Percentiles rank a stretch among this genome's conserved stretches.
Conservation (phyloP, 1,140 invertebrate genomes). For the Maconellicoccus hirsutus region DNA sequence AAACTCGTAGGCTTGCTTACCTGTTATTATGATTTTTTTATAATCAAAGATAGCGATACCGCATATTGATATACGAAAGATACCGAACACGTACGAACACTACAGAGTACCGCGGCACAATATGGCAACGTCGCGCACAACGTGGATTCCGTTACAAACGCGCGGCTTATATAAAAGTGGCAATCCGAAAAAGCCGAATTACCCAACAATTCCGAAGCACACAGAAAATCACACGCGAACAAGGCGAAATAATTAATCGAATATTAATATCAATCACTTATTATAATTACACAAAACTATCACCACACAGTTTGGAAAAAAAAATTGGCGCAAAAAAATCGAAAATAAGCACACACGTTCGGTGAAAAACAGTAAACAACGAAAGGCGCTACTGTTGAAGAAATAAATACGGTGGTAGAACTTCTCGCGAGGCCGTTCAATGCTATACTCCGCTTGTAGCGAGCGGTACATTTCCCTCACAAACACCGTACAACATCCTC, state of each 20-base stretch:
- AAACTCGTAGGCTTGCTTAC: neutral
- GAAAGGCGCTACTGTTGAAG: constrained; percentile 11
- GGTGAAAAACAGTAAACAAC: neutral
- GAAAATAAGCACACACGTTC: neutral
- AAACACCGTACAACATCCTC: neutral
- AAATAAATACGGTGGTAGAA: constrained; percentile 12
- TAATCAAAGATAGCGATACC: neutral
- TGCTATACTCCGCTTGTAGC: neutral
- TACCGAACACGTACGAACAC: neutral
- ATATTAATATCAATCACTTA: neutral
- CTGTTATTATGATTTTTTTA: neutral
- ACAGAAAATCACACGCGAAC: neutral
- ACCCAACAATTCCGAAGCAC: neutral
- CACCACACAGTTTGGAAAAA: too few relatives aligned
- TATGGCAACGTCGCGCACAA: constrained; percentile 14
- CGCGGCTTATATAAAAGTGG: neutral
- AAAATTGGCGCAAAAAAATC: neutral
- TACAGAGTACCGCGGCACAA: neutral
- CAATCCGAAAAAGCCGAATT: constrained; percentile 14
- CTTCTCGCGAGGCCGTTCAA: constrained; percentile 12
- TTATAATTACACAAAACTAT: neutral
- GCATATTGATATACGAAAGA: neutral
- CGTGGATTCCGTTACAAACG: constrained; percentile 16
- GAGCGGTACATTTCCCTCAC: neutral
- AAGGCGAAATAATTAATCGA: neutral